Percentiles rank a stretch among this genome's conserved stretches.
phyloP scores from a whole-genome alignment of 2,888 invertebrate genomes.

The Phragmatobia fuliginosa region DNA sequence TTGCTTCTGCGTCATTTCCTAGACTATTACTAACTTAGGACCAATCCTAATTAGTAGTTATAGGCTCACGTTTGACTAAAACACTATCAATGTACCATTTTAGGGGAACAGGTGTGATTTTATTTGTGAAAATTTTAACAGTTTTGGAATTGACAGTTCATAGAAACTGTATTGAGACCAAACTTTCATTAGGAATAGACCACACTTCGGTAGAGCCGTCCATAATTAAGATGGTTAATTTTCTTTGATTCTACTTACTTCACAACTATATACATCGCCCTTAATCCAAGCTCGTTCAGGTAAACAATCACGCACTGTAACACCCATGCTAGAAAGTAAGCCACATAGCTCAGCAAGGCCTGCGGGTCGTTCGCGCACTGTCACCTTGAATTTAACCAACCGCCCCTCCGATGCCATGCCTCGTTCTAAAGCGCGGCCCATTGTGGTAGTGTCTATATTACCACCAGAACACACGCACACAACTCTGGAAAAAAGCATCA shows the following conservation, averaged over 20 bases:
- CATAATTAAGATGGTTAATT: no score
- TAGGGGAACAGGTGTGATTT: no score
- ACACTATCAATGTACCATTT: no score
- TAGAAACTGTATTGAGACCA: no score
- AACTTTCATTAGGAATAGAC: no score
- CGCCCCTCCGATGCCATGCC: conserved; percentile 96
- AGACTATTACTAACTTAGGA: no score
- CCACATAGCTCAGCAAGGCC: conserved; percentile 94
- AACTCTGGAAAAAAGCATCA: conserved; percentile 85
- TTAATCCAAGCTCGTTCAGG: conserved; percentile 98
- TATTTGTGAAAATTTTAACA: no score
- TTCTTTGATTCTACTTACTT: conserved; percentile 56
- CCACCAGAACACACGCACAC: conserved; percentile 94
- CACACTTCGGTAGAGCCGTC: no score
- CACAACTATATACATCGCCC: conserved; percentile 91
- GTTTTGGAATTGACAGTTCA: no score
- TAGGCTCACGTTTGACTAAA: no score
- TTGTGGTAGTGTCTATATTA: conserved; percentile 95
- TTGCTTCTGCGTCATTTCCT: no score
- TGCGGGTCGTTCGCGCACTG: conserved; percentile 94
- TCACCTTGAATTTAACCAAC: conserved; percentile 86
- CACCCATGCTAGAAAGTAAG: conserved; percentile 91
- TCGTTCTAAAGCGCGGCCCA: conserved; percentile 94
- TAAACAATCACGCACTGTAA: conserved; percentile 96
- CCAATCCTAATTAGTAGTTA: no score